Conservation (phyloP, 2,113 vertebrate species). For the Callopanchax toddi region DNA sequence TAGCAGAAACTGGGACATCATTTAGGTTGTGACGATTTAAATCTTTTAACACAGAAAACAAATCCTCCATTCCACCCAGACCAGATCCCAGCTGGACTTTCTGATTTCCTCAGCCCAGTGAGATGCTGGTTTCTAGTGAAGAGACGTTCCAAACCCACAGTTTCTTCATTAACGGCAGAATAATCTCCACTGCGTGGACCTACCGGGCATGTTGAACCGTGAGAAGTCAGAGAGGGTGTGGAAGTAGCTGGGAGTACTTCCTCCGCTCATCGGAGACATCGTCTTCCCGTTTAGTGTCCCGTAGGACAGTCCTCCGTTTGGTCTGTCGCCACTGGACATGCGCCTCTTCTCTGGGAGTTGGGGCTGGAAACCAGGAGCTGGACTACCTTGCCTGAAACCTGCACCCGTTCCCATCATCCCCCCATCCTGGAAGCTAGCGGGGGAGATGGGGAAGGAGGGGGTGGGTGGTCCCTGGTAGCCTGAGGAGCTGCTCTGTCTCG, state of each 20-base stretch:
- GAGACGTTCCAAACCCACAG: too few species aligned
- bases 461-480: slow-evolving; percentile 94
- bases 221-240: slow-evolving; percentile 96
- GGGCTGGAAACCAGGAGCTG: slow-evolving; percentile 72
- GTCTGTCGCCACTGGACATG: slow-evolving; percentile 89
- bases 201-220: slow-evolving; percentile 93
- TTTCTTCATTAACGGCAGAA: too few species aligned
- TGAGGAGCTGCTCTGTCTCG: slow-evolving; percentile 92
- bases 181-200: slow-evolving; percentile 15
- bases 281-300: slow-evolving; percentile 91
- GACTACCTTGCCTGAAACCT: slow-evolving; percentile 87
- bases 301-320: slow-evolving; percentile 86
- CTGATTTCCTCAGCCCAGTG: too few species aligned
- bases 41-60: too few species aligned
- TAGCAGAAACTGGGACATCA: too few species aligned
- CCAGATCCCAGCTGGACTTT: too few species aligned
- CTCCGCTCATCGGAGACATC: slow-evolving; percentile 84
- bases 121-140: too few species aligned
- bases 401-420: slow-evolving; percentile 42
- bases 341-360: slow-evolving; percentile 92
- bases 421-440: slow-evolving; percentile 86
- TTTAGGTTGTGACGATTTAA: too few species aligned
- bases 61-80: too few species aligned
- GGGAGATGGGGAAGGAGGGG: slow-evolving; percentile 90
- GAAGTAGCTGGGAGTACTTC: slow-evolving; percentile 82